Evolutionary conservation across 2,113 vertebrate species (phyloP).

Genomic region (Leucopsar rothschildi): DNA sequence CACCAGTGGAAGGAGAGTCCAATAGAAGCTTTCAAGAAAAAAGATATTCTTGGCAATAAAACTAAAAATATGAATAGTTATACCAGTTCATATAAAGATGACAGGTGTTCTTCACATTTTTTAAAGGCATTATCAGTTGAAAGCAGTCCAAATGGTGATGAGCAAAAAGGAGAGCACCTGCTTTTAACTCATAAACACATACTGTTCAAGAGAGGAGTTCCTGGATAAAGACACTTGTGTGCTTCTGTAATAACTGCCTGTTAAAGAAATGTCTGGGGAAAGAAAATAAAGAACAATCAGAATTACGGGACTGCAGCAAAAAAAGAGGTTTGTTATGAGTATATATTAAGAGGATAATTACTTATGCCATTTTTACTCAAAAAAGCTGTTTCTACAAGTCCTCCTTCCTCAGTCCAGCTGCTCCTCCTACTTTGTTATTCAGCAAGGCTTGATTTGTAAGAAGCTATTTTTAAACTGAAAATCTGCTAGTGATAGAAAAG

Average conservation of each 20-base stretch:
- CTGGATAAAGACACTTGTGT: neutral
- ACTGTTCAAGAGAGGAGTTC: neutral
- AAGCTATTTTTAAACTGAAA: neutral
- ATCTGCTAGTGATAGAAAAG: neutral
- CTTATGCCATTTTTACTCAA: neutral
- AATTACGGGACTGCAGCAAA: neutral
- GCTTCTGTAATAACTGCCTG: neutral
- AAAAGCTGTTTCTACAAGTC: neutral
- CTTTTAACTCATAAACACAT: conserved; percentile 22
- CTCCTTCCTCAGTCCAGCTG: neutral
- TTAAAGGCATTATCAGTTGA: conserved; percentile 33
- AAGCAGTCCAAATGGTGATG: conserved; percentile 40
- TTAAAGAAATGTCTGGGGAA: neutral
- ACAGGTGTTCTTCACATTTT: conserved; percentile 30
- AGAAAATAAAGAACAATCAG: neutral
- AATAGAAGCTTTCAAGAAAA: conserved; percentile 42
- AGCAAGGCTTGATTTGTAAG: neutral
- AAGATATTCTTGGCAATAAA: conserved; percentile 47
- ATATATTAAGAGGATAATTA: neutral
- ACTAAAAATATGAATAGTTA: conserved; percentile 39
- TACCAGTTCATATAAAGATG: conserved; percentile 24
- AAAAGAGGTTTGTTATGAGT: neutral
- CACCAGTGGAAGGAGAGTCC: neutral
- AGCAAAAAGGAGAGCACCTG: conserved; percentile 54
- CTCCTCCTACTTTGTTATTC: neutral